A percentile compares a stretch with the other conserved stretches of the same genome.
These are phyloP conservation scores for Rousettus leschenaultii DNA, from an alignment of 2,113 vertebrate species.

Conservation along the genomic window DNA sequence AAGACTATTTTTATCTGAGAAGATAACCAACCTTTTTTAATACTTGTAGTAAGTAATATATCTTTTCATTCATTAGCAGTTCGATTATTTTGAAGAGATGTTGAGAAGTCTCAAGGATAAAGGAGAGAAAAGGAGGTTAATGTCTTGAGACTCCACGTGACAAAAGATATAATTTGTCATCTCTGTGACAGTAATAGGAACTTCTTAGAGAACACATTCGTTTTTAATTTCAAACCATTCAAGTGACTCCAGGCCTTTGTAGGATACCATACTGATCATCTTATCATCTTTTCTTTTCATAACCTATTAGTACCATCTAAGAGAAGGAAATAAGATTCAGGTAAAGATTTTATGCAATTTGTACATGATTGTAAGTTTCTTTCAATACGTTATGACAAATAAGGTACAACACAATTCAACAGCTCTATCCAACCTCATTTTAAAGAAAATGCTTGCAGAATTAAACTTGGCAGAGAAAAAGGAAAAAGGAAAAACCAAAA, in stretches of 20 bases:
- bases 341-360: constrained; percentile 71
- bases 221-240: constrained; percentile 58
- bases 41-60: neutral
- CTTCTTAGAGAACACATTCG: constrained; percentile 52
- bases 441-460: constrained; percentile 61
- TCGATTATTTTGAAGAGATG: constrained; percentile 16
- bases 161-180: constrained; percentile 48
- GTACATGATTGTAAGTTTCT: constrained; percentile 57
- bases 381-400: constrained; percentile 64
- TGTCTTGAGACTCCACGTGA: neutral
- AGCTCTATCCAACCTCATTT: constrained; percentile 57
- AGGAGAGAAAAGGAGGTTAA: neutral
- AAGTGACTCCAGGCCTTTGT: constrained; percentile 31
- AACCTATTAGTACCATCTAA: constrained; percentile 70
- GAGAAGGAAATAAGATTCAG: constrained; percentile 68
- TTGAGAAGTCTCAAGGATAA: constrained; percentile 22
- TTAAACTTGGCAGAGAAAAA: constrained; percentile 48
- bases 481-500: neutral
- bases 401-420: constrained; percentile 53
- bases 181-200: constrained; percentile 34
- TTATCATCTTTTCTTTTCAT: constrained; percentile 63
- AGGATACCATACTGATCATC: constrained; percentile 50
- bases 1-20: neutral
- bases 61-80: constrained; percentile 2
- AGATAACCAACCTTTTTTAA: constrained; percentile 5